These are phyloP conservation scores for Siniperca chuatsi DNA, from an alignment of 2,113 vertebrate genomes.

Conservation along the genomic window DNA sequence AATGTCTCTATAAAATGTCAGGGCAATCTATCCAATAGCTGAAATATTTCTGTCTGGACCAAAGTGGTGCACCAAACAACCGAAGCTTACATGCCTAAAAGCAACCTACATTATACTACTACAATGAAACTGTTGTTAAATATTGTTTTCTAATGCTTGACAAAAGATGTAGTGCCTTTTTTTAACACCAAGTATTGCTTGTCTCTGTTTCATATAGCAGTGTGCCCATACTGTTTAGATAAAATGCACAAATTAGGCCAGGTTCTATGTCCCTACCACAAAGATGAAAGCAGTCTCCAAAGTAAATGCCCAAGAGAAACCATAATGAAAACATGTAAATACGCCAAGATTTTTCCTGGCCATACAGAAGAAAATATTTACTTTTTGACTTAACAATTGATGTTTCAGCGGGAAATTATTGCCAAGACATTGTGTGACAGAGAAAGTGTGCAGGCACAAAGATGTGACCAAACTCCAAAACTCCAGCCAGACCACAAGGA, in stretches of 20 bases:
- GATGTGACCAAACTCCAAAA: conserved; percentile 22
- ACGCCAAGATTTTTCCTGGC: conserved; percentile 16
- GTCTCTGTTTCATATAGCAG: conserved; percentile 18
- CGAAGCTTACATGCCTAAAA: neutral
- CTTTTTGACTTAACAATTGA: conserved; percentile 32
- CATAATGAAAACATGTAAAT: conserved; percentile 49
- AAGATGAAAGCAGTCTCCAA: conserved; percentile 32
- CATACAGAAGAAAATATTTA: conserved; percentile 54
- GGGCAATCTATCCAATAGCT: neutral
- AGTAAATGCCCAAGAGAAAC: conserved; percentile 54
- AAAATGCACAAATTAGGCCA: conserved; percentile 24
- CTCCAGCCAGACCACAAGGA: conserved; percentile 26
- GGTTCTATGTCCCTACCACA: conserved; percentile 22
- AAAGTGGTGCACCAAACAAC: neutral
- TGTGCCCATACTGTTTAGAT: conserved; percentile 34
- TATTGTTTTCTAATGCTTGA: conserved; percentile 12
- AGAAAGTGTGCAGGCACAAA: conserved; percentile 39
- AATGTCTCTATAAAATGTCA: neutral
- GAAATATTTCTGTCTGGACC: neutral
- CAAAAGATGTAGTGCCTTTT: conserved; percentile 7
- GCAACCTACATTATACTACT: neutral
- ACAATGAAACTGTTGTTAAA: neutral
- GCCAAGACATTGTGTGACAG: conserved; percentile 44
- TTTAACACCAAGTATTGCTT: neutral
- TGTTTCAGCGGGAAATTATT: conserved; percentile 13